Percentiles rank a stretch among this genome's conserved stretches.
Evolutionary conservation across 1,140 invertebrate species (phyloP).

Genomic region (Drosophila albomicans): DNA sequence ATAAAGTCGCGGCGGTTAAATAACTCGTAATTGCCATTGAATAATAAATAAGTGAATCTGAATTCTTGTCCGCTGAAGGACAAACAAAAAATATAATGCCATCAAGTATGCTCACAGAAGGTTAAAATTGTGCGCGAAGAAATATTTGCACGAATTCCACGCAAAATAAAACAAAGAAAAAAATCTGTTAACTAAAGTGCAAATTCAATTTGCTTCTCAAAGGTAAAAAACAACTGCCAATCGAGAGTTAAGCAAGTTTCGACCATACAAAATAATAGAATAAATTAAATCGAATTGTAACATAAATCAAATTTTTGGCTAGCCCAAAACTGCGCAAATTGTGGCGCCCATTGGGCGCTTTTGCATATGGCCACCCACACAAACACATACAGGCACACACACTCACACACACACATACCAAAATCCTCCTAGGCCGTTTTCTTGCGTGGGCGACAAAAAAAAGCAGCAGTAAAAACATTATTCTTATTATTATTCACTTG

Average conservation of each 20-base stretch:
- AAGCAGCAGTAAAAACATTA: slow-evolving; percentile 22
- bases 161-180: not conserved
- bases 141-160: not conserved
- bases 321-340: slow-evolving; percentile 71
- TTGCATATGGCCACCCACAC: slow-evolving; percentile 58
- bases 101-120: slow-evolving; percentile 12
- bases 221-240: slow-evolving; percentile 3
- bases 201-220: not conserved
- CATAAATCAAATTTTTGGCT: slow-evolving; percentile 46
- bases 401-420: not conserved
- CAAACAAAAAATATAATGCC: slow-evolving; percentile 14
- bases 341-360: slow-evolving; percentile 59
- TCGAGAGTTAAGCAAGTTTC: not conserved
- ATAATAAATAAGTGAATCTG: slow-evolving; percentile 24
- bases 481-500: slow-evolving; percentile 8
- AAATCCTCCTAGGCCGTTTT: slow-evolving; percentile 12
- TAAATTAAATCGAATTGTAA: slow-evolving; percentile 57
- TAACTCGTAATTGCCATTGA: slow-evolving; percentile 37
- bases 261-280: not conserved
- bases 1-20: slow-evolving; percentile 22
- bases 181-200: not conserved
- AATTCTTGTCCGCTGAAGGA: slow-evolving; percentile 27
- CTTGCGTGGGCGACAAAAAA: slow-evolving; percentile 32
- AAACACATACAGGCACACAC: slow-evolving; percentile 24
- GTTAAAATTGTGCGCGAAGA: slow-evolving; percentile 7